Evolutionary conservation across 2,888 invertebrate species (phyloP), one percentile per base, ranked within the genome.

Genomic region (Microplitis manilae): DNA sequence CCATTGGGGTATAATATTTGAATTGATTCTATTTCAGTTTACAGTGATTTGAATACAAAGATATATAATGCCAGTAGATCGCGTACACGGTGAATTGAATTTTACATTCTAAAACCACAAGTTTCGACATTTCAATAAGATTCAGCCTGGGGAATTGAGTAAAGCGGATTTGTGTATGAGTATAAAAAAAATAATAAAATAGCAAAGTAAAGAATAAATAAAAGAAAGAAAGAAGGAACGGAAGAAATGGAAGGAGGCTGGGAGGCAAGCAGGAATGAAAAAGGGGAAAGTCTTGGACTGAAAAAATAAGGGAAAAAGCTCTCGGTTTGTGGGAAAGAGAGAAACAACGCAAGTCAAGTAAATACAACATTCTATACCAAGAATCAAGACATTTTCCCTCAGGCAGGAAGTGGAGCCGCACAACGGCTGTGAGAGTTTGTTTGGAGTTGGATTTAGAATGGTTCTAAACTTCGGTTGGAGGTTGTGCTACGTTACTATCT

Each of bases 371-470:
- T 75, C 69, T 68, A 68, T 30, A 65, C 60, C 7, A 65, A 39
- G 13, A 65, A 7, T 50, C 9, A 59, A 30, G 59, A 67, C 38
- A 30, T 59, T 50, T 59, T 64, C 61, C 73, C 17, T 41, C 40
- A 73, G 65, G 73, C 50, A 73, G 38, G 38, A 73, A 73, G 65
- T 50, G 65, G 17, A 73, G 59, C 73, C 59, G 65, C 40, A 64
- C 61, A 15, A 72, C 61, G 61, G 60, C 38, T 39, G 71, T 20
- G 30, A 65, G 50, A 73, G 73, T 77, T 77, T 77, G 77, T 77
- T 73, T 39, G 65, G 17, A 77, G 77, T 77, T 77, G 65, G 38
- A 77, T 77, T 77, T 70, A 73, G 61, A 73, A 73, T 73, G 59
- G 68, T 60, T 67, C 73, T 69, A 73, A 77, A 77, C 62, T 67